Percentiles rank a stretch among this genome's conserved stretches.
Conservation (phyloP, 2,888 invertebrate species). For the Eretmocerus hayati region DNA sequence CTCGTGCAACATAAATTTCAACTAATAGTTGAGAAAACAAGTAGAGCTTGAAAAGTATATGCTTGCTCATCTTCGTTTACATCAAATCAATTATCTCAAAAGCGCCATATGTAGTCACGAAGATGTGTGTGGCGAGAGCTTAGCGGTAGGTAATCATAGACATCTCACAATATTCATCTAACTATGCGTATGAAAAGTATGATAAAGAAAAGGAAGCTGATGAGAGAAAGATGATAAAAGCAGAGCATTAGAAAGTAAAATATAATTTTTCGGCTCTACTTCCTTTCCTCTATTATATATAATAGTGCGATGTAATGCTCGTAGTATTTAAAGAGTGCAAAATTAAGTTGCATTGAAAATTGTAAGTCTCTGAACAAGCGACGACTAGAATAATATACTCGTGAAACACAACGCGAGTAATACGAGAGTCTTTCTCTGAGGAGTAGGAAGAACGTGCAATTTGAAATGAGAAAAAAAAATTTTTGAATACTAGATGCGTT, state of each 20-base stretch:
- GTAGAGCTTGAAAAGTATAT: neutral
- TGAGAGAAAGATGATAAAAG: neutral
- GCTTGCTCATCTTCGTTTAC: neutral
- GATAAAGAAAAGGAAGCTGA: neutral
- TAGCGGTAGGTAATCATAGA: no score
- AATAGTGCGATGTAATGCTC: no score
- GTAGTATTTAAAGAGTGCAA: neutral
- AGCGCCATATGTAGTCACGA: no score
- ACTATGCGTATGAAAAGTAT: neutral
- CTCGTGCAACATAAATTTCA: no score
- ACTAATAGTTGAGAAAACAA: no score
- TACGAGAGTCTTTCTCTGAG: no score
- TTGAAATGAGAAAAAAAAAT: slow-evolving; percentile 1
- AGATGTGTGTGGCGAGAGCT: no score
- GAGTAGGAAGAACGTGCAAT: no score
- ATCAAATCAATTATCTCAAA: no score
- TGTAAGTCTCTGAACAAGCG: slow-evolving; percentile 6
- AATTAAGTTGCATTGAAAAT: slow-evolving; percentile 2
- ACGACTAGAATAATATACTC: neutral
- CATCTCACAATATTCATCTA: no score
- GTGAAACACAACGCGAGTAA: neutral
- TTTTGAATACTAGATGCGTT: neutral
- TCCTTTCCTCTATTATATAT: neutral
- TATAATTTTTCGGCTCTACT: slow-evolving; percentile 10
- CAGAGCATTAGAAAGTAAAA: slow-evolving; percentile 17